Conservation (phyloP, 2,888 invertebrate genomes). For the Endotricha flammealis region DNA sequence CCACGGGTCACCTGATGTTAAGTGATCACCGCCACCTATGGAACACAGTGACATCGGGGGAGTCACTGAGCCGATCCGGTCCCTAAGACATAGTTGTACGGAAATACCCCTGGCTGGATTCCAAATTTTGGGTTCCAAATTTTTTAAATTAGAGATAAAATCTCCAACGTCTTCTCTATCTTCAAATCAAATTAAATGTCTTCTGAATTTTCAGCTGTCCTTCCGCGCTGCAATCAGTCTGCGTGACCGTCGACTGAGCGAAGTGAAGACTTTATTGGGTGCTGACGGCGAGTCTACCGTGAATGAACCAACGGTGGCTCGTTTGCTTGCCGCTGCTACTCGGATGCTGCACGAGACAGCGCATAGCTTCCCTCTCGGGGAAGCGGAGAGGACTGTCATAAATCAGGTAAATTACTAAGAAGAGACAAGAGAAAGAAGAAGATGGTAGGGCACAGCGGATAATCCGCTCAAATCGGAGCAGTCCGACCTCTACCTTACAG, state of each 20-base stretch:
- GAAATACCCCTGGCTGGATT: no score
- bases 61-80: no score
- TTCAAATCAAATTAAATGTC: background rate
- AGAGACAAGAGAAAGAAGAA: no score
- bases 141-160: background rate
- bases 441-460: no score
- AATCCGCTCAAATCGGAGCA: no score
- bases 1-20: no score
- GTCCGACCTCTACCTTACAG: no score
- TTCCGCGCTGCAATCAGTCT: slow-evolving; percentile 76
- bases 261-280: slow-evolving; percentile 82
- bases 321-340: slow-evolving; percentile 79
- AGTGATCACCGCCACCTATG: no score
- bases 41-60: no score
- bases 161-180: background rate
- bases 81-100: no score
- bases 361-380: slow-evolving; percentile 83
- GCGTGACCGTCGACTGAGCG: slow-evolving; percentile 84
- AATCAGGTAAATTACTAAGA: slow-evolving; percentile 74
- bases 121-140: no score
- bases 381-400: slow-evolving; percentile 82
- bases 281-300: slow-evolving; percentile 50
- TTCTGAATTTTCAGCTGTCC: slow-evolving; percentile 46
- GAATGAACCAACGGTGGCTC: slow-evolving; percentile 50
- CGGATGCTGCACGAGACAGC: slow-evolving; percentile 83